Conservation (phyloP, 2,797 vertebrate genomes). For the Myripristis jacobus region DNA sequence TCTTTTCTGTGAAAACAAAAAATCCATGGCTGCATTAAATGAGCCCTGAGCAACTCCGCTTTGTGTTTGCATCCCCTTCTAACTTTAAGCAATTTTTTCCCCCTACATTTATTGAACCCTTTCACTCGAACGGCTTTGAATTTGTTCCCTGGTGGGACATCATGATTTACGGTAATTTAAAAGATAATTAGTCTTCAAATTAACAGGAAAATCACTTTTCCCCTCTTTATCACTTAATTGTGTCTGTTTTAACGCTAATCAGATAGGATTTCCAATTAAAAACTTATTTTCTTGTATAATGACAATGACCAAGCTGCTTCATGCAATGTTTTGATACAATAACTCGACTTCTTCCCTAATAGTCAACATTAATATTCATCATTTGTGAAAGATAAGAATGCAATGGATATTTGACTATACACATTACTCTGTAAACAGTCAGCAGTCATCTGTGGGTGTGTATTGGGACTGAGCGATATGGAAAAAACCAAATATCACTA, state of each 20-base stretch:
- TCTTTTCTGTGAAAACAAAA: slow-evolving; percentile 10
- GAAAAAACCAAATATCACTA: no score
- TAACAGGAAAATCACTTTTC: not conserved
- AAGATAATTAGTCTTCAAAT: slow-evolving; percentile 55
- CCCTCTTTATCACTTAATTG: slow-evolving; percentile 16
- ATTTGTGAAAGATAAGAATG: no score
- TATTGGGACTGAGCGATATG: no score
- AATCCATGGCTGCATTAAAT: not conserved
- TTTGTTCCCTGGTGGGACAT: slow-evolving; percentile 35
- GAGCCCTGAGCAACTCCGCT: slow-evolving; percentile 5
- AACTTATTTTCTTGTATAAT: slow-evolving; percentile 9
- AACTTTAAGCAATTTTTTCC: not conserved
- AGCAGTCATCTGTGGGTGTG: no score
- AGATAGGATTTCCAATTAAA: slow-evolving; percentile 53
- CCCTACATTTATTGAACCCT: not conserved
- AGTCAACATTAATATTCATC: not conserved
- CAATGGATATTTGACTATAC: no score
- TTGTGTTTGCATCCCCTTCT: not conserved
- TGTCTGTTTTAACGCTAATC: slow-evolving; percentile 25
- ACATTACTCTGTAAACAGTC: no score
- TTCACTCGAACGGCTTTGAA: slow-evolving; percentile 12
- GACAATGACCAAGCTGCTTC: slow-evolving; percentile 10
- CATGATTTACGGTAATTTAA: slow-evolving; percentile 23
- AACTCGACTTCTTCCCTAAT: not conserved
- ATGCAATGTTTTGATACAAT: not conserved